These are phyloP conservation scores for Ivindomyrus marchei DNA, from an alignment of 2,113 vertebrate genomes.

Conservation along the genomic window DNA sequence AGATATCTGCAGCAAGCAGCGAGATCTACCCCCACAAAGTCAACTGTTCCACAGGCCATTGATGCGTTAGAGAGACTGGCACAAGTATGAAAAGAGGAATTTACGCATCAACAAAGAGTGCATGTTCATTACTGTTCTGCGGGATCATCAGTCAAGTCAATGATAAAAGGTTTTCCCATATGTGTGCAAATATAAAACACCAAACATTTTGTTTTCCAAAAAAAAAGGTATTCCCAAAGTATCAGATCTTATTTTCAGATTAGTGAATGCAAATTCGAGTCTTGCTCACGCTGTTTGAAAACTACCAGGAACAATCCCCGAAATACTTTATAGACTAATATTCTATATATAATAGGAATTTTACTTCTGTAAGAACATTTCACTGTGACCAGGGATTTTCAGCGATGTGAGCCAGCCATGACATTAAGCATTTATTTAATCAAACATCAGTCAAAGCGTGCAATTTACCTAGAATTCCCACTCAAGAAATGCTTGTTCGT, in stretches of 20 bases:
- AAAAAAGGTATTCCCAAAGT: background rate
- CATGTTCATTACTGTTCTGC: slow-evolving; percentile 54
- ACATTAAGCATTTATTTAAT: slow-evolving; percentile 25
- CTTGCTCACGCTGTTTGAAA: background rate
- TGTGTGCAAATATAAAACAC: background rate
- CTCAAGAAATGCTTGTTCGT: slow-evolving; percentile 23
- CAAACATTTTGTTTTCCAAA: slow-evolving; percentile 13
- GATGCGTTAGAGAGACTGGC: slow-evolving; percentile 21
- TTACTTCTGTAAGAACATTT: background rate
- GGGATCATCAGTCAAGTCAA: slow-evolving; percentile 57
- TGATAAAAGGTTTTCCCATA: slow-evolving; percentile 43
- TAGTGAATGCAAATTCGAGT: slow-evolving; percentile 25
- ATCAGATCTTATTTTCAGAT: background rate
- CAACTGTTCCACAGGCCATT: background rate
- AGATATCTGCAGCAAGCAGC: background rate
- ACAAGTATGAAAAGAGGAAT: slow-evolving; percentile 34
- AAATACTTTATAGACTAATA: background rate
- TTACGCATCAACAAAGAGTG: slow-evolving; percentile 43
- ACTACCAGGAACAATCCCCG: background rate
- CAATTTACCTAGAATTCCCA: slow-evolving; percentile 47
- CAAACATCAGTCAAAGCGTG: slow-evolving; percentile 28
- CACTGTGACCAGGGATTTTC: slow-evolving; percentile 16
- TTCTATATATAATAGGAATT: background rate
- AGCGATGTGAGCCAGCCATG: background rate
- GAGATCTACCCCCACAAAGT: background rate